phyloP scores from a whole-genome alignment of 2,888 invertebrate species.

The Koerneria pararmatus region DNA sequence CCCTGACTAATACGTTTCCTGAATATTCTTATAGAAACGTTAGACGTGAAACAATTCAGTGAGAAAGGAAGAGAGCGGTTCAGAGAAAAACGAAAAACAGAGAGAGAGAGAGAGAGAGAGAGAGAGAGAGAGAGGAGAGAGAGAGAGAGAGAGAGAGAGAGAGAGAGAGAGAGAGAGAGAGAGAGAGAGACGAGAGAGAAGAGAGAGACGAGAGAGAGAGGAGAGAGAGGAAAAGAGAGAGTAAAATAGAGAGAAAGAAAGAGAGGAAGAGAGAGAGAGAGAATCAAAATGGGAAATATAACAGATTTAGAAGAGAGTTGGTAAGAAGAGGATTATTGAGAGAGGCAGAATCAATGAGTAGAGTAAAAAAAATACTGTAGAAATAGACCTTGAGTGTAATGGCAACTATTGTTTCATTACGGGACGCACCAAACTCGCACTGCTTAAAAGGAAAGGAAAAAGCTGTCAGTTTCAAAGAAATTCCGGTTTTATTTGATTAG shows the following conservation, averaged over 20 bases:
- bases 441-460: too few species aligned
- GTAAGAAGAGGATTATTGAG: not conserved
- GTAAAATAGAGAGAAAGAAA: not conserved
- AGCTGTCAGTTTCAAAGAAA: too few species aligned
- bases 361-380: not conserved
- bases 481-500: too few species aligned
- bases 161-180: conserved; percentile 2
- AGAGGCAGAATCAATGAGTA: not conserved
- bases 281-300: not conserved
- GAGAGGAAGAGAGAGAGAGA: conserved; percentile 1
- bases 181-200: not conserved
- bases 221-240: not conserved
- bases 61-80: conserved; percentile 1
- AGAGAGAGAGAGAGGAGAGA: not conserved
- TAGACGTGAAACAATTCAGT: not conserved
- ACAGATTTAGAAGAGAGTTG: not conserved
- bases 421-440: too few species aligned
- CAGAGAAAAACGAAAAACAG: not conserved
- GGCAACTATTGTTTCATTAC: too few species aligned
- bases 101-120: conserved; percentile 3
- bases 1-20: too few species aligned
- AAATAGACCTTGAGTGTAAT: not conserved
- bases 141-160: not conserved
- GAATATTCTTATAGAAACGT: too few species aligned
- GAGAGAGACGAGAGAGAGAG: not conserved